Evolutionary conservation across 1,140 invertebrate genomes (phyloP), one percentile per base, ranked within the genome.

Genomic region (Stenopsyche tienmushanensis): DNA sequence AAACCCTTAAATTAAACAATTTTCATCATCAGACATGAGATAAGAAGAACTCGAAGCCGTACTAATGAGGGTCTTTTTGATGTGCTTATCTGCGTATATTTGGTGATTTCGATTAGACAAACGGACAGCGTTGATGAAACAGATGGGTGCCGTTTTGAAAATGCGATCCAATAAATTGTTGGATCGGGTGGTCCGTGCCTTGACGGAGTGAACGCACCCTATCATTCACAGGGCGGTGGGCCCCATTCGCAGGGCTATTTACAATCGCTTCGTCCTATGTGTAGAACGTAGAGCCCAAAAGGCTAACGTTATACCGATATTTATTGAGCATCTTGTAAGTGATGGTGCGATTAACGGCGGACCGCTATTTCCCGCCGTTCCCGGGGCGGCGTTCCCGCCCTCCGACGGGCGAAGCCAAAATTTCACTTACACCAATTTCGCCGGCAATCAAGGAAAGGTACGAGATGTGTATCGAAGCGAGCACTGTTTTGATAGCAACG

Each of bases 341-440:
- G 52, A 55, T 55, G 26, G 25, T 29, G 17, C 52, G 52, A 55
- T 55, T 55, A 55, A 55, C 52, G 17, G 52, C 13, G 10, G 50
- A 53, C 52, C 52, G 26, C 52, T 20, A 55, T 55, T 55, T 55
- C n/a, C 52, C 9, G 15, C 3, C 29, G 18, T 39, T 20, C 26
- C 21, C 52, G 47, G 21, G 15, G 15, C 47, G 3, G 21, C 47
- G 21, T 18, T 10, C 10, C 44, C 18, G 8, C 7, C 23, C 23
- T 24, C 25, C 15, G 23, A 10, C 23, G 17, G 13, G n/a, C 13
- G 15, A n/a, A 26, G 52, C 5, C 13, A 18, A 55, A 55, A 55
- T 55, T 34, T 52, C 49, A 52, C 49, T 52, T 52, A 52, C 49
- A 42, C 41, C 49, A 42, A 42, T 42, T 42, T 42, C 13, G 41